Evolutionary conservation across 2,888 invertebrate genomes (phyloP).

Genomic region (Leucoptera coffeella): DNA sequence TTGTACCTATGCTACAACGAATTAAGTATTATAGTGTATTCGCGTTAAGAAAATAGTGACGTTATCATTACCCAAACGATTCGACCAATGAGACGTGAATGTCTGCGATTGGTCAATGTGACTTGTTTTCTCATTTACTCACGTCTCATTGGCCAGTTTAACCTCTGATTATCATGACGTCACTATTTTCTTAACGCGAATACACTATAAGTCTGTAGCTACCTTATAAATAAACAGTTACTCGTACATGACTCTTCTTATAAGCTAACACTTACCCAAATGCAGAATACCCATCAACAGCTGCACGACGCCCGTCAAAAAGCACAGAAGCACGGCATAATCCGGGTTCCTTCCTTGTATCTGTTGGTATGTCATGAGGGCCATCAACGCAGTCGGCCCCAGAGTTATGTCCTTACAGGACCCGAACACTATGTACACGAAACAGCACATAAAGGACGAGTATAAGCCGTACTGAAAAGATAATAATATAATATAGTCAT

Average conservation of each 20-base stretch:
- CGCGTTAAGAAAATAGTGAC: too few species aligned
- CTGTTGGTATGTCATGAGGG: conserved; percentile 83
- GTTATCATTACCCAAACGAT: too few species aligned
- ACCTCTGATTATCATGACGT: too few species aligned
- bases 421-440: conserved; percentile 85
- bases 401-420: conserved; percentile 83
- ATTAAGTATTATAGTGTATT: too few species aligned
- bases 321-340: conserved; percentile 78
- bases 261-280: conserved; percentile 73
- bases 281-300: conserved; percentile 75
- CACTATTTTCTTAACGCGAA: too few species aligned
- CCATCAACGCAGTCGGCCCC: conserved; percentile 91
- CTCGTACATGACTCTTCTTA: too few species aligned
- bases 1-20: too few species aligned
- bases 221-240: conserved; percentile 19
- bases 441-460: conserved; percentile 90
- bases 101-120: too few species aligned
- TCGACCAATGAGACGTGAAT: too few species aligned
- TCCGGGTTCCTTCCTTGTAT: conserved; percentile 64
- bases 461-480: conserved; percentile 82
- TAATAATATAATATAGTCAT: conserved; percentile 67
- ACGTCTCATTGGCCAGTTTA: too few species aligned
- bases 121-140: too few species aligned
- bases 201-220: too few species aligned
- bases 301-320: conserved; percentile 76